These are phyloP conservation scores for Kradibia gibbosae DNA, from an alignment of 1,140 invertebrate species.

Conservation along the genomic window DNA sequence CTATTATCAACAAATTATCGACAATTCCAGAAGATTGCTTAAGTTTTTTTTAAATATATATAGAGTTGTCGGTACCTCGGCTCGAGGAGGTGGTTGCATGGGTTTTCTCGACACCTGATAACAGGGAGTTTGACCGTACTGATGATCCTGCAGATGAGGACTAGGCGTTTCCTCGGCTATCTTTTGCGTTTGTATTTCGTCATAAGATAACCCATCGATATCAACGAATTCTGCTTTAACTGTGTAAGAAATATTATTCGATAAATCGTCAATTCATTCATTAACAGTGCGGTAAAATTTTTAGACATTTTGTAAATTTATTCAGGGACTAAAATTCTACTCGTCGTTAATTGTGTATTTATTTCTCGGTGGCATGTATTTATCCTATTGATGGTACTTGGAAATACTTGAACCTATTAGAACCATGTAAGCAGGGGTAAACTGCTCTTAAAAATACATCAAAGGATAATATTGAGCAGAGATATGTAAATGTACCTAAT, in stretches of 20 bases:
- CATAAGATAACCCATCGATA: slow-evolving; percentile 61
- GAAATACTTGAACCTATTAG: background rate
- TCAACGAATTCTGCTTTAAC: slow-evolving; percentile 71
- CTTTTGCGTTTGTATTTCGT: slow-evolving; percentile 68
- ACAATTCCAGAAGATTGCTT: too few species aligned
- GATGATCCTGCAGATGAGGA: slow-evolving; percentile 87
- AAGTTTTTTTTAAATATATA: too few species aligned
- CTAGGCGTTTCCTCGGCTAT: slow-evolving; percentile 75
- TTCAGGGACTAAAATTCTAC: too few species aligned
- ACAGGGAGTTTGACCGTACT: slow-evolving; percentile 86
- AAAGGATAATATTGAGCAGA: background rate
- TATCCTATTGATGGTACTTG: background rate
- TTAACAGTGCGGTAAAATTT: background rate
- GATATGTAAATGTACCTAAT: slow-evolving; percentile 61
- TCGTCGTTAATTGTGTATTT: background rate
- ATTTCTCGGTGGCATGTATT: background rate
- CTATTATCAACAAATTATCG: too few species aligned
- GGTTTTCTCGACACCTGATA: slow-evolving; percentile 78
- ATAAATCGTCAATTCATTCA: background rate
- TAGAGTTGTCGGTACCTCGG: too few species aligned
- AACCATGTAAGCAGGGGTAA: background rate
- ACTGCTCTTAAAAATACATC: background rate
- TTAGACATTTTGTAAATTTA: too few species aligned
- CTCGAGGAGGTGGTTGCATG: slow-evolving; percentile 71
- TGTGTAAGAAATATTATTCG: slow-evolving; percentile 49